phyloP scores from a whole-genome alignment of 2,888 invertebrate genomes.

The Torymus aiolomorphi region DNA sequence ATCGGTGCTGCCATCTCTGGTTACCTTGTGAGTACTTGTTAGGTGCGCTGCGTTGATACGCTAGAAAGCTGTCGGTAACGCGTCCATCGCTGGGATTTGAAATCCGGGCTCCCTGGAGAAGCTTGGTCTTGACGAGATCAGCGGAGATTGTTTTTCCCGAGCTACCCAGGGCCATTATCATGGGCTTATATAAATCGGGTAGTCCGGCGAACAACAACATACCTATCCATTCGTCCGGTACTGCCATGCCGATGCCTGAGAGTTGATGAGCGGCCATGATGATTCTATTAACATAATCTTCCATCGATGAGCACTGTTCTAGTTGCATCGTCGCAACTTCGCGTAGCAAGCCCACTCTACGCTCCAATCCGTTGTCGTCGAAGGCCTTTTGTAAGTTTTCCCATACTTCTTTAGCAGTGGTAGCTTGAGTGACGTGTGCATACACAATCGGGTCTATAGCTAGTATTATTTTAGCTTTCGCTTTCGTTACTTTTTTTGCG shows the following conservation, averaged over 20 bases:
- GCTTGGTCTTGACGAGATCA: conserved; percentile 2
- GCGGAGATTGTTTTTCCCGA: background rate
- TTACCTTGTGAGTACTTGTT: no score
- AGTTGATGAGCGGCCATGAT: conserved; percentile 46
- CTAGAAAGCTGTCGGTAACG: background rate
- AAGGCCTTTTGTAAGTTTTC: conserved; percentile 9
- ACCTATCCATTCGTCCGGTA: background rate
- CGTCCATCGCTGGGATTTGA: background rate
- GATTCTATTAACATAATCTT: conserved; percentile 65
- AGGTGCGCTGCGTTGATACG: no score
- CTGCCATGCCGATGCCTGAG: background rate
- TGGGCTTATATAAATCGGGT: background rate
- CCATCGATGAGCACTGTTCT: conserved; percentile 61
- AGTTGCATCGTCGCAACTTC: conserved; percentile 35
- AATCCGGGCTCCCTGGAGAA: background rate
- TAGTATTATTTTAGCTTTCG: background rate
- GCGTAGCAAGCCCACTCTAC: conserved; percentile 7
- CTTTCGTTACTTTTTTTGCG: background rate
- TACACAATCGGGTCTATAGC: conserved; percentile 5
- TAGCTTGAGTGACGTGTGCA: conserved; percentile 9
- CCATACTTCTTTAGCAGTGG: conserved; percentile 10
- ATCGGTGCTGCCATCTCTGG: no score
- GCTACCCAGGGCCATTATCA: conserved; percentile 8
- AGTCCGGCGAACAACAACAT: background rate
- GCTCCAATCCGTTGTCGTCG: conserved; percentile 12